Conservation (phyloP, 2,113 vertebrate genomes). For the Pterocles orientalis region DNA sequence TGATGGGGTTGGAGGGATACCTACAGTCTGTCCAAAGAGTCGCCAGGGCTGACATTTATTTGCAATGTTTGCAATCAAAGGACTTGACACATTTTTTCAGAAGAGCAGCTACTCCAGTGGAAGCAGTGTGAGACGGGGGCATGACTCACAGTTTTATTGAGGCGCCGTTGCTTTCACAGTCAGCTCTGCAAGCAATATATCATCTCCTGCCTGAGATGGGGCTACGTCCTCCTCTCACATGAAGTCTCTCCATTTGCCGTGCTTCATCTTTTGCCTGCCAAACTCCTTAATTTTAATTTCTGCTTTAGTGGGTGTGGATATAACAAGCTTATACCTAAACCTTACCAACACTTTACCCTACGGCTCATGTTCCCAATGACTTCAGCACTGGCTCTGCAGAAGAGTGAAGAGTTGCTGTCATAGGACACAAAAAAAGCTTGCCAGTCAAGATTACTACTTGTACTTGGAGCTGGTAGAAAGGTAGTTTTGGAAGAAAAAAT, state of each 20-base stretch:
- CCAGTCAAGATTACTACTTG: not conserved
- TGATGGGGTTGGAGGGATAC: fast-evolving
- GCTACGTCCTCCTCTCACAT: not conserved
- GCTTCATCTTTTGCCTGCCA: not conserved
- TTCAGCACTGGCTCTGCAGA: not conserved
- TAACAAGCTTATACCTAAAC: not conserved
- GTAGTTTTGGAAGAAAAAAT: not conserved
- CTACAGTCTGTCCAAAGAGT: not conserved
- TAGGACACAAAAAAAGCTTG: not conserved
- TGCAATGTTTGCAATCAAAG: not conserved
- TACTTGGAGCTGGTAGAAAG: not conserved
- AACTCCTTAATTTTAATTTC: not conserved
- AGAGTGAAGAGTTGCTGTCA: not conserved
- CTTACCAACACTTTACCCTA: not conserved
- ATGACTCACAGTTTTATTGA: slow-evolving; percentile 46
- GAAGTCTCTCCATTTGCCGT: not conserved
- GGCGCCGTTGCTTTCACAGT: slow-evolving; percentile 5
- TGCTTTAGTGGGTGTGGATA: not conserved
- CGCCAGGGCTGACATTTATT: not conserved
- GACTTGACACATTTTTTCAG: not conserved
- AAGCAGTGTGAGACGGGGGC: not conserved
- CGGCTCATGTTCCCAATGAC: fast-evolving
- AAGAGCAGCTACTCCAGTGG: not conserved
- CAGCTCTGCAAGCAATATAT: slow-evolving; percentile 49
- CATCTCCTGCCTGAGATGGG: not conserved